Conservation (phyloP, 2,888 invertebrate species). For the Sussaba pulchella region DNA sequence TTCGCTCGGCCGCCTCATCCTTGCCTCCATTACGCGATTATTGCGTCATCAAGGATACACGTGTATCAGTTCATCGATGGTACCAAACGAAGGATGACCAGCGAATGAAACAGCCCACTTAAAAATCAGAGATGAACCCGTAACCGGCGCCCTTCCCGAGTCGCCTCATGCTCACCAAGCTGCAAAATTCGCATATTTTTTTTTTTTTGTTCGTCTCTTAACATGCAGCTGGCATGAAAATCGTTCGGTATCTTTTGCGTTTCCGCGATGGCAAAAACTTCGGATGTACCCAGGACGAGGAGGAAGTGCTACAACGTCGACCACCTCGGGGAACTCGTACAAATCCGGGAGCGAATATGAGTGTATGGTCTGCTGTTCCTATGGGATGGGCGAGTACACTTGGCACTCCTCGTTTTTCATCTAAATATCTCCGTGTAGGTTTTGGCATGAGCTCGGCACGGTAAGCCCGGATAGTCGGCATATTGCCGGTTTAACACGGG, state of each 20-base stretch:
- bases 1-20: too few relatives aligned
- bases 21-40: too few relatives aligned
- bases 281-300: slow-evolving; percentile 1
- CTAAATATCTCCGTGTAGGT: slow-evolving; percentile 12
- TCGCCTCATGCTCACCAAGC: not conserved
- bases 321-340: slow-evolving; percentile 6
- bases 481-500: slow-evolving; percentile 17
- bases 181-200: not conserved
- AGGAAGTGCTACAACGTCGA: not conserved
- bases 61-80: too few relatives aligned
- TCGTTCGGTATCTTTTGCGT: slow-evolving; percentile 3
- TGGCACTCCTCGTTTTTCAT: slow-evolving; percentile 26
- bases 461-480: slow-evolving; percentile 8
- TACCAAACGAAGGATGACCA: too few relatives aligned
- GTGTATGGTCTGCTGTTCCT: slow-evolving; percentile 21
- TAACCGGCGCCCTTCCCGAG: not conserved
- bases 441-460: slow-evolving; percentile 10
- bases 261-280: slow-evolving; percentile 12
- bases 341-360: slow-evolving; percentile 21
- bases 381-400: slow-evolving; percentile 16
- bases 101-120: too few relatives aligned
- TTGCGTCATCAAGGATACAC: too few relatives aligned
- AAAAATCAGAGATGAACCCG: not conserved
- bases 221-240: not conserved
- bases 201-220: too few relatives aligned